A percentile compares a stretch with the other conserved stretches of the same genome.
Evolutionary conservation across 1,140 invertebrate genomes (phyloP).

Genomic region (Macrocentrus cingulum): DNA sequence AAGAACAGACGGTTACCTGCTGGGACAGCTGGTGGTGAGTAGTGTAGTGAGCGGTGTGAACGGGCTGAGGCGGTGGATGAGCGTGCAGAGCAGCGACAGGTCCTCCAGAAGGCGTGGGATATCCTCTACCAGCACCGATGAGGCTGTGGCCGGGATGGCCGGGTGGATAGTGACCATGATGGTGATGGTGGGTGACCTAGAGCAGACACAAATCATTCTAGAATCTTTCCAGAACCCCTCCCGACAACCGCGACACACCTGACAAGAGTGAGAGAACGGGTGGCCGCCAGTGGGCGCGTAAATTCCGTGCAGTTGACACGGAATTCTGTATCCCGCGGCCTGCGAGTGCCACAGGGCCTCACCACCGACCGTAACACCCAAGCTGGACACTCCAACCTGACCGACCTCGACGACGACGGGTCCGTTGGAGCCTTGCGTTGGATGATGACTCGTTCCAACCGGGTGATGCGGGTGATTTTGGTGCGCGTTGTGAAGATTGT

Average conservation of each 20-base stretch:
- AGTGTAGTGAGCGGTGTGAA: slow-evolving; percentile 50
- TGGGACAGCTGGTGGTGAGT: slow-evolving; percentile 53
- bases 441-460: slow-evolving; percentile 47
- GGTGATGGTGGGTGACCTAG: slow-evolving; percentile 49
- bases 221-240: too few relatives aligned
- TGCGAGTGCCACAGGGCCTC: slow-evolving; percentile 53
- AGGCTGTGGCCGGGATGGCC: slow-evolving; percentile 47
- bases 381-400: slow-evolving; percentile 50
- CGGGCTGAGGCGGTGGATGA: slow-evolving; percentile 46
- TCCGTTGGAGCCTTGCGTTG: slow-evolving; percentile 47
- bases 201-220: too few relatives aligned
- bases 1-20: too few relatives aligned
- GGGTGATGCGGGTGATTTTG: slow-evolving; percentile 47
- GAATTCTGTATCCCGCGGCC: slow-evolving; percentile 49
- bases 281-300: slow-evolving; percentile 49
- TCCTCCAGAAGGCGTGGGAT: slow-evolving; percentile 46
- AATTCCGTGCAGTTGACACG: slow-evolving; percentile 50
- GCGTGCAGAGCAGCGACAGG: slow-evolving; percentile 48
- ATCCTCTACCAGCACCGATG: slow-evolving; percentile 49
- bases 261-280: slow-evolving; percentile 52
- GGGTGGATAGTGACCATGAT: slow-evolving; percentile 47
- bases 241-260: too few relatives aligned
- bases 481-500: slow-evolving; percentile 48
- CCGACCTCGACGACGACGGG: slow-evolving; percentile 52
- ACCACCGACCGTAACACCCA: slow-evolving; percentile 49